A percentile compares a stretch with the other conserved stretches of the same genome.
Conservation (phyloP, 2,888 invertebrate species). For the Hirtodrosophila duncani region DNA sequence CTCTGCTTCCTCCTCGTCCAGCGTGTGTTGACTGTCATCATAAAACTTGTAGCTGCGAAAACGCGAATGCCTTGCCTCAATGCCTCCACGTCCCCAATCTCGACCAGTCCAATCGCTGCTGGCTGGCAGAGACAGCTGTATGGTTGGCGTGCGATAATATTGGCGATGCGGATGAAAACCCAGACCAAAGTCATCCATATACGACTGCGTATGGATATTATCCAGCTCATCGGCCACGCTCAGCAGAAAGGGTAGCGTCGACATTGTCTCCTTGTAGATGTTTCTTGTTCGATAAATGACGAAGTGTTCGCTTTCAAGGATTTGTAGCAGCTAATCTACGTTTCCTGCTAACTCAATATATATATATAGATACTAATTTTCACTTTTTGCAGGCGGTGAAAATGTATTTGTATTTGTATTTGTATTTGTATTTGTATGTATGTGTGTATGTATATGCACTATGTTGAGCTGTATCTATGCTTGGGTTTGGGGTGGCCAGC, state of each 20-base stretch:
- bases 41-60: slow-evolving; percentile 71
- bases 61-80: slow-evolving; percentile 61
- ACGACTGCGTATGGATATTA: slow-evolving; percentile 76
- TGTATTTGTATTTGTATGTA: neutral
- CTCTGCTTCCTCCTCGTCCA: slow-evolving; percentile 52
- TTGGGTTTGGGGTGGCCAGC: too few species aligned
- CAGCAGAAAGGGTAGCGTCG: slow-evolving; percentile 76
- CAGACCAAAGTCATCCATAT: slow-evolving; percentile 77
- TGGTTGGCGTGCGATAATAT: slow-evolving; percentile 76
- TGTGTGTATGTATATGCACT: too few species aligned
- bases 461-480: too few species aligned
- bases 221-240: slow-evolving; percentile 78
- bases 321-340: slow-evolving; percentile 3
- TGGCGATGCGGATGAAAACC: slow-evolving; percentile 78
- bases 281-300: slow-evolving; percentile 7
- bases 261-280: slow-evolving; percentile 65
- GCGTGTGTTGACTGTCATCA: slow-evolving; percentile 72
- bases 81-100: slow-evolving; percentile 35
- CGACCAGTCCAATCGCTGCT: slow-evolving; percentile 75
- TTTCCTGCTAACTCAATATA: slow-evolving; percentile 38
- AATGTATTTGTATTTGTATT: slow-evolving; percentile 15
- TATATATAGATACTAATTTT: slow-evolving; percentile 41
- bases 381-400: too few species aligned
- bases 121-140: slow-evolving; percentile 76
- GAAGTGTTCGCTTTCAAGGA: neutral